A percentile compares a stretch with the other conserved stretches of the same genome.
Conservation (phyloP, 2,113 vertebrate genomes). For the Malurus alboscapulatus region DNA sequence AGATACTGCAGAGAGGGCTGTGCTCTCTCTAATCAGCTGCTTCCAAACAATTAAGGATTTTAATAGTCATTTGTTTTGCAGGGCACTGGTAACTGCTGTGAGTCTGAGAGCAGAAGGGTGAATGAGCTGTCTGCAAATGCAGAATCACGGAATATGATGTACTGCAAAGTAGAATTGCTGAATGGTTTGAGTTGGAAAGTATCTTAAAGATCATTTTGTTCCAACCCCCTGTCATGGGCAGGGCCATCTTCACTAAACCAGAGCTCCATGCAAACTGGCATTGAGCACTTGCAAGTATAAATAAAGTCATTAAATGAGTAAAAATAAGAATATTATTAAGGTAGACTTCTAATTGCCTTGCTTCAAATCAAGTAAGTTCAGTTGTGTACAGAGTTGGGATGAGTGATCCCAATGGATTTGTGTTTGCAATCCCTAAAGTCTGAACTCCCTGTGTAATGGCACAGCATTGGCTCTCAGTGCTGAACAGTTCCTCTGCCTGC, state of each 20-base stretch:
- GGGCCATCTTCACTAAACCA: not conserved
- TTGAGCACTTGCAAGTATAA: not conserved
- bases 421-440: not conserved
- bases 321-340: not conserved
- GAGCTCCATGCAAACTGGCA: not conserved
- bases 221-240: not conserved
- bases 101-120: not conserved
- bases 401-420: not conserved
- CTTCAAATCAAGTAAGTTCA: not conserved
- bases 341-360: not conserved
- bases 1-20: not conserved
- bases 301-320: not conserved
- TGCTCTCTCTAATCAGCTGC: not conserved
- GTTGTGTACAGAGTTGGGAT: too few species aligned
- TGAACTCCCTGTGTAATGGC: not conserved
- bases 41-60: constrained; percentile 27
- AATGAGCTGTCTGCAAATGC: not conserved
- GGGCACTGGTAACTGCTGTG: not conserved
- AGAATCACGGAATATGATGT: not conserved
- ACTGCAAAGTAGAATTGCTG: not conserved
- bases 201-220: not conserved
- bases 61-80: not conserved
- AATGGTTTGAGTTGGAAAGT: not conserved
- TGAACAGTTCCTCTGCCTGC: not conserved
- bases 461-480: not conserved